Percentiles rank a stretch among this genome's conserved stretches.
These are phyloP conservation scores for Muntiacus muntjak DNA, from an alignment of 2,113 vertebrate species.

Conservation along the genomic window DNA sequence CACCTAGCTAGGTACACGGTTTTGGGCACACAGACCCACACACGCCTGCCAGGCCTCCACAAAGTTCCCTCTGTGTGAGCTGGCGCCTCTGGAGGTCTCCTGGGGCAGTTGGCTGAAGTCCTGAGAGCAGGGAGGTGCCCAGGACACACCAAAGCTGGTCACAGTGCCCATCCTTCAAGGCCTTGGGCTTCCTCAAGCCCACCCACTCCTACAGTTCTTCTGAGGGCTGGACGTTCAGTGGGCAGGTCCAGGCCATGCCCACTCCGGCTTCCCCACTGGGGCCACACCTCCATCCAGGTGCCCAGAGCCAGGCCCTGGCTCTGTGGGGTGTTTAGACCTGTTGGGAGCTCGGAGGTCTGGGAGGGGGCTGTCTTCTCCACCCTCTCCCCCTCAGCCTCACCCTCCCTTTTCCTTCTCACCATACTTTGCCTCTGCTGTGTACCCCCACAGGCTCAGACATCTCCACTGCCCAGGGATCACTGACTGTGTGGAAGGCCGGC, in stretches of 20 bases:
- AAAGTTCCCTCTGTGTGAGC: slow-evolving; percentile 68
- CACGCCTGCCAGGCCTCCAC: slow-evolving; percentile 62
- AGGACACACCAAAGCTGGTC: not conserved
- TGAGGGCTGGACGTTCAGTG: not conserved
- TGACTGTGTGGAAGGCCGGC: not conserved
- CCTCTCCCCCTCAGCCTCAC: not conserved
- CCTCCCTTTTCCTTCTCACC: not conserved
- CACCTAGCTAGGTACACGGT: not conserved
- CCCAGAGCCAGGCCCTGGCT: not conserved
- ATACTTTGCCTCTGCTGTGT: slow-evolving; percentile 28
- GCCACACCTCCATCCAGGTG: not conserved
- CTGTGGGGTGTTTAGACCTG: not conserved
- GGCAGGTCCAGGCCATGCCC: slow-evolving; percentile 22
- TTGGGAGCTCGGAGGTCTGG: not conserved
- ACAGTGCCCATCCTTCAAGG: not conserved
- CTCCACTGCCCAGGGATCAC: slow-evolving; percentile 13
- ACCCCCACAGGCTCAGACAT: slow-evolving; percentile 40
- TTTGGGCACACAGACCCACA: slow-evolving; percentile 6
- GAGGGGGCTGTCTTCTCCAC: not conserved
- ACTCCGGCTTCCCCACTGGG: not conserved
- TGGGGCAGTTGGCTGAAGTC: slow-evolving; percentile 36
- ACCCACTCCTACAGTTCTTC: not conserved
- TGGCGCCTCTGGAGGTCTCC: slow-evolving; percentile 30
- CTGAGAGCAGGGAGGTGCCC: not conserved
- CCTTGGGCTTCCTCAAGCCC: not conserved